Conservation (phyloP, 2,888 invertebrate species). For the Prenolepis imparis region DNA sequence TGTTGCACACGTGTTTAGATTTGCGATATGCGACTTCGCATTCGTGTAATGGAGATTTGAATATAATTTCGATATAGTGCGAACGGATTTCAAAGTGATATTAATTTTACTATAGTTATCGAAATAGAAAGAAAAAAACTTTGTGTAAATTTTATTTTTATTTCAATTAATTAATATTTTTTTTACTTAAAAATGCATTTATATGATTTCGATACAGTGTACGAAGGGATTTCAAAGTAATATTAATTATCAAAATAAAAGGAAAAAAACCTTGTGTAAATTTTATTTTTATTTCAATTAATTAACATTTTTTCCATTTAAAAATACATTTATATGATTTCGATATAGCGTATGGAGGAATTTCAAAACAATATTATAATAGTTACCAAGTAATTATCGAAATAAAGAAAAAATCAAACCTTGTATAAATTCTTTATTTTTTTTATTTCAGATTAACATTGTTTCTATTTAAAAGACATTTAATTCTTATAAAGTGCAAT, state of each 20-base stretch:
- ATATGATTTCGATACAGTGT: background rate
- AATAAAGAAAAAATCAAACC: background rate
- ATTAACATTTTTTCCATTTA: background rate
- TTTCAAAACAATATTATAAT: background rate
- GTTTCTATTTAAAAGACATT: background rate
- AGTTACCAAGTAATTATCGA: background rate
- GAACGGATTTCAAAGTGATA: background rate
- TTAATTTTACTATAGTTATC: background rate
- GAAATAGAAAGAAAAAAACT: background rate
- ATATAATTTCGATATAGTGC: too few species aligned
- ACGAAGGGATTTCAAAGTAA: background rate
- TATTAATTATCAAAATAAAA: background rate
- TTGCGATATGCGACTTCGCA: slow-evolving; percentile 15
- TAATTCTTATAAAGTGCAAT: background rate
- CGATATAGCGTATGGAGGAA: background rate
- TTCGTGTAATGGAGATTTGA: background rate
- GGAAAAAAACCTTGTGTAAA: background rate
- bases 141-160: background rate
- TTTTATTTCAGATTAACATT: background rate
- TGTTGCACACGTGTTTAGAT: slow-evolving; percentile 3
- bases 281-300: background rate
- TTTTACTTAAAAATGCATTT: background rate
- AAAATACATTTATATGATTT: background rate
- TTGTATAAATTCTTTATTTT: background rate
- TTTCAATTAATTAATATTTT: background rate